Evolutionary conservation across 2,888 invertebrate species (phyloP).

Genomic region (Polymixis flavicincta): DNA sequence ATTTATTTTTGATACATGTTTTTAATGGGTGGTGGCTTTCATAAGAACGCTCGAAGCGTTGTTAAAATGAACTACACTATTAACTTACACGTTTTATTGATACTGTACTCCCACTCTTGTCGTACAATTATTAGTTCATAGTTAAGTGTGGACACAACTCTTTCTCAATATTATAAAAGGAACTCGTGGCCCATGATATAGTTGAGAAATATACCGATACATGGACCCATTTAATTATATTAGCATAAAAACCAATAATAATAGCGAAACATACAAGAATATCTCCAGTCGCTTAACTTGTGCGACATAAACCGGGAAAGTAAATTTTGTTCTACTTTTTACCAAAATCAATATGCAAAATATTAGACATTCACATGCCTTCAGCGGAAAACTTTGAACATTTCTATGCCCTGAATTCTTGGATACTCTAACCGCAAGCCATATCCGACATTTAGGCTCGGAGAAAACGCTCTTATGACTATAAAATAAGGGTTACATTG

Average conservation of each 20-base stretch:
- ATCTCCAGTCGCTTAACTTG: constrained; percentile 37
- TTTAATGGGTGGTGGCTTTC: constrained; percentile 6
- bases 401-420: constrained; percentile 61
- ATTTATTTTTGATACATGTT: constrained; percentile 18
- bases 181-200: constrained; percentile 11
- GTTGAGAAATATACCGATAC: constrained; percentile 14
- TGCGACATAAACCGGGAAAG: constrained; percentile 23
- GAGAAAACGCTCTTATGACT: constrained; percentile 32
- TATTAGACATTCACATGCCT: constrained; percentile 60
- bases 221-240: constrained; percentile 44
- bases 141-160: neutral
- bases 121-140: neutral
- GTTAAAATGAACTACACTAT: neutral
- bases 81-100: neutral
- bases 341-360: constrained; percentile 63
- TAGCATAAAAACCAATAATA: constrained; percentile 48
- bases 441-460: constrained; percentile 4
- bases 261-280: constrained; percentile 34
- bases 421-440: constrained; percentile 45
- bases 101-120: neutral
- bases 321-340: constrained; percentile 50
- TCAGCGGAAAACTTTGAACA: constrained; percentile 63
- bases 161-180: constrained; percentile 23
- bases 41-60: neutral
- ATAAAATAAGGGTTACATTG: constrained; percentile 32